Percentiles rank a stretch among this genome's conserved stretches.
phyloP scores from a whole-genome alignment of 2,888 invertebrate genomes.

The Tubiluchus corallicola region DNA sequence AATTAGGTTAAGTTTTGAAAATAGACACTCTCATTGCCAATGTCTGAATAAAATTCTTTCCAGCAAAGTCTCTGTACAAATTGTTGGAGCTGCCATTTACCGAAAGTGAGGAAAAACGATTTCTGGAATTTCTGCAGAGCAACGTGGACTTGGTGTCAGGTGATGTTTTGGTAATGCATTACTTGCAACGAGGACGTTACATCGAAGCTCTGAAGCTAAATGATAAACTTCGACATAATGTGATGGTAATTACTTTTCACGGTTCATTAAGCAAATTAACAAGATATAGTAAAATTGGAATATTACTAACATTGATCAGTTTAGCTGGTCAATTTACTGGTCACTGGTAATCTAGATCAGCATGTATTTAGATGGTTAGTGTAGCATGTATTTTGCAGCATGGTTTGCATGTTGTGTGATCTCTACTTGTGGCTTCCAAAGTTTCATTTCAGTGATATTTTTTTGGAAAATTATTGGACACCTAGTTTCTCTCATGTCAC shows the following conservation, averaged over 20 bases:
- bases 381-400: no score
- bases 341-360: no score
- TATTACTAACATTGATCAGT: no score
- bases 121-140: slow-evolving; percentile 44
- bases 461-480: not conserved
- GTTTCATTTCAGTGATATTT: slow-evolving; percentile 4
- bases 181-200: slow-evolving; percentile 37
- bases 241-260: slow-evolving; percentile 17
- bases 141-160: slow-evolving; percentile 35
- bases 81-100: slow-evolving; percentile 43
- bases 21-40: no score
- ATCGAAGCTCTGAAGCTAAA: slow-evolving; percentile 30
- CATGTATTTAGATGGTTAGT: no score
- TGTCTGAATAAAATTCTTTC: no score
- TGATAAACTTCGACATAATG: slow-evolving; percentile 22
- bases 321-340: no score
- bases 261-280: not conserved
- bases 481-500: slow-evolving; percentile 6
- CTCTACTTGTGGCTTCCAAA: not conserved
- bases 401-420: not conserved
- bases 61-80: slow-evolving; percentile 32
- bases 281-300: no score
- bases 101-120: slow-evolving; percentile 44
- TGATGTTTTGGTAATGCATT: slow-evolving; percentile 50
- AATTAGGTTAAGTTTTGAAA: no score